phyloP scores from a whole-genome alignment of 2,888 invertebrate species.

The Hirudinaria manillensis region DNA sequence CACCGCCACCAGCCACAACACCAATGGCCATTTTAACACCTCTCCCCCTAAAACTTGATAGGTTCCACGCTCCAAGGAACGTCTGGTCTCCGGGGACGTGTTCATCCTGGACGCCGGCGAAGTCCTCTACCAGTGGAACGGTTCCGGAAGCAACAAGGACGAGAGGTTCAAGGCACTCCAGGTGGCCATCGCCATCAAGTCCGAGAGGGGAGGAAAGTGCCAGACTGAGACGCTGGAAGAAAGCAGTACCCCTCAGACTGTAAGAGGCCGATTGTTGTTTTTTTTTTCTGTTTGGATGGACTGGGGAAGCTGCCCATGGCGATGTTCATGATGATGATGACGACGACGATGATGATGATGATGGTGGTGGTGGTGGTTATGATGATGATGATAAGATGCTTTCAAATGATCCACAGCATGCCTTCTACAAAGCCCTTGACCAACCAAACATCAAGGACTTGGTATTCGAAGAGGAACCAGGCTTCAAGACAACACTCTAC shows the following conservation, averaged over 20 bases:
- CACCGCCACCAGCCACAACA: too few species aligned
- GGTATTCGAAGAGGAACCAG: not conserved
- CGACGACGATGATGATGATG: slow-evolving; percentile 29
- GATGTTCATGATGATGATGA: not conserved
- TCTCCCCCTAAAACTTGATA: too few species aligned
- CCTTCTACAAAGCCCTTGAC: slow-evolving; percentile 7
- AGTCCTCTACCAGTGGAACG: slow-evolving; percentile 51
- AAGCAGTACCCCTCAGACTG: slow-evolving; percentile 15
- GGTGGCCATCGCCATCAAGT: slow-evolving; percentile 43
- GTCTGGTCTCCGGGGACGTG: slow-evolving; percentile 47
- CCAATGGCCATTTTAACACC: too few species aligned
- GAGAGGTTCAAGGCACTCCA: slow-evolving; percentile 49
- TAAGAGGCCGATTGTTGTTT: slow-evolving; percentile 2
- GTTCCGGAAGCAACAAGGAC: slow-evolving; percentile 47
- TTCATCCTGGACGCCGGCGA: slow-evolving; percentile 51
- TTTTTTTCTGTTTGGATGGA: too few species aligned
- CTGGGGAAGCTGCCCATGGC: not conserved
- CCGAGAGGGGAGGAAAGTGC: slow-evolving; percentile 45
- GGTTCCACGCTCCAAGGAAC: slow-evolving; percentile 35
- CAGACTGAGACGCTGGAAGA: slow-evolving; percentile 35
- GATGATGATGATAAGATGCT: slow-evolving; percentile 21
- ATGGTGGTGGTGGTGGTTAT: slow-evolving; percentile 26
- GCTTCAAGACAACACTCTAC: slow-evolving; percentile 13
- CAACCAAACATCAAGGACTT: slow-evolving; percentile 7
- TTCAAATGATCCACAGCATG: not conserved